A percentile compares a stretch with the other conserved stretches of the same genome.
Conservation (phyloP, 2,888 invertebrate species). For the Pristionchus japonicus region DNA sequence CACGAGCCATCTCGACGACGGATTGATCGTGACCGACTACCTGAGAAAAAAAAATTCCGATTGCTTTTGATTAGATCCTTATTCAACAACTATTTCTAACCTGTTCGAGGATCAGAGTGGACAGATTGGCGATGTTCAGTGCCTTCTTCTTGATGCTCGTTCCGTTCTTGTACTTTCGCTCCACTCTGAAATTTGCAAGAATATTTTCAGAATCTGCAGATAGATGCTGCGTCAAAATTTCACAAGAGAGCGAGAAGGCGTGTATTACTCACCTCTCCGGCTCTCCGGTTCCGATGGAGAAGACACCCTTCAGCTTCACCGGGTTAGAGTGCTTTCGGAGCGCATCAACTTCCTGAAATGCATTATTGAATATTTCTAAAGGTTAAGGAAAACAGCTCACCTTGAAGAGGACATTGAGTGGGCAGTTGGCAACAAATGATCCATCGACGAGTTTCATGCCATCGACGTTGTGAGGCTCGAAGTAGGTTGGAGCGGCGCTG, state of each 20-base stretch:
- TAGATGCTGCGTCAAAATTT: too few species aligned
- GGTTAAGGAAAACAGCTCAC: conserved; percentile 50
- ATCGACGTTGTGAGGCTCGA: conserved; percentile 64
- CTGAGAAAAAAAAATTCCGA: conserved; percentile 48
- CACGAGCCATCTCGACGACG: conserved; percentile 67
- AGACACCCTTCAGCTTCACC: conserved; percentile 63
- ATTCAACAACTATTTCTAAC: conserved; percentile 41
- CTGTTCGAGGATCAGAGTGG: conserved; percentile 68
- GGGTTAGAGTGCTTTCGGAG: conserved; percentile 62
- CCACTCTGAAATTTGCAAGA: conserved; percentile 50
- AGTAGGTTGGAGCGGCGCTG: conserved; percentile 72
- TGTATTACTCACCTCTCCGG: conserved; percentile 36
- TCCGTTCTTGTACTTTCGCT: conserved; percentile 62
- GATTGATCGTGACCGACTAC: conserved; percentile 71
- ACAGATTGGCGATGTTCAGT: conserved; percentile 64
- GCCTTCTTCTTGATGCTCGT: conserved; percentile 61
- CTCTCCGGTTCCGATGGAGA: conserved; percentile 71
- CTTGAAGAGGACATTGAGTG: conserved; percentile 67
- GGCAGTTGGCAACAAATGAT: conserved; percentile 71
- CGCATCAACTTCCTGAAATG: conserved; percentile 64
- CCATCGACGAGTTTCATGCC: conserved; percentile 68
- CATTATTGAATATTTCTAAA: not conserved
- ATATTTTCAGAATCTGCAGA: too few species aligned
- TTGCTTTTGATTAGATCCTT: not conserved
- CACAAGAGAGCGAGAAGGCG: not conserved